Base-by-base conservation (phyloP, 2,888 invertebrate species). In the Cactoblastis cactorum region DNA sequence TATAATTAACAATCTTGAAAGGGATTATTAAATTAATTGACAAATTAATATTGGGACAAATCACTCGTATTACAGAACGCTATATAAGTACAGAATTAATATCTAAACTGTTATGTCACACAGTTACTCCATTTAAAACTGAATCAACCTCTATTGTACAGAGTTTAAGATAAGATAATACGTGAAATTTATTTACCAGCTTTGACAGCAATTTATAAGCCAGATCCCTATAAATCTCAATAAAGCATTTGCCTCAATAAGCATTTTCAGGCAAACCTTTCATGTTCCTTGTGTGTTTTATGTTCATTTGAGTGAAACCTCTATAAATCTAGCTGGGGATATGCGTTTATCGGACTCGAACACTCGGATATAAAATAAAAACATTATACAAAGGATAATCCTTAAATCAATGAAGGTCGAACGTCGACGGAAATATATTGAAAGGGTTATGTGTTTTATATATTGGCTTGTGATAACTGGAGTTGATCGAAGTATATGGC, bases 241-340 rank as follows among this genome's bases (percentile, higher is more conserved):
- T 43, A 49, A 41, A 41, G 19, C 49, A 49, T 63, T 62, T 61
- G 53, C 58, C 62, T 57, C 58, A 53, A 59, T 63, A 65, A 67
- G 61, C 62, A 60, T 61, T 65, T 64, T 61, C 58, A 54, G 55
- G 53, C 49, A 49, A 53, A 55, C 55, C 60, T 59, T 59, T 61
- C 53, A 57, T 58, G 59, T 58, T 61, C 54, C 56, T 55, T 60
- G 60, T 59, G 55, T 60, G 60, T 62, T 66, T 65, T 63, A 65
- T 64, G 62, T 63, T 63, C 62, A 64, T 63, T 66, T 66, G 52
- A 62, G 55, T 57, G 58, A 59, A 64, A 60, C 65, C 62, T 53
- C 64, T 57, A 63, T 65, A 63, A 65, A 65, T 63, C 59, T 53
- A 51, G 18, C 15, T 45, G 51, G 59, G 58, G 57, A 56, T 57